Conservation (phyloP, 2,113 vertebrate species). For the Scatophagus argus region DNA sequence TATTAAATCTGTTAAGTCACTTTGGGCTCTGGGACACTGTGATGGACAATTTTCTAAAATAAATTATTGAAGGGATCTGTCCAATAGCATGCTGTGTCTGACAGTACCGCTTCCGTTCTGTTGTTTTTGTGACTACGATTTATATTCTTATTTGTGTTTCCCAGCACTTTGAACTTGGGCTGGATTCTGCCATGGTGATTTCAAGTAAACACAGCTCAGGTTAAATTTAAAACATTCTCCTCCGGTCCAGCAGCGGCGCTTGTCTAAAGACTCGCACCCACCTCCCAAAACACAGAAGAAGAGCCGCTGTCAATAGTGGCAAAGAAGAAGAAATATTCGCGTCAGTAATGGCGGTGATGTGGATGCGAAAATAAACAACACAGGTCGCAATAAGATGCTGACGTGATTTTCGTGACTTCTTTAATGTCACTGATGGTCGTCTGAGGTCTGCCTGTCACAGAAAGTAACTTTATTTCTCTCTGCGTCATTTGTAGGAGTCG, state of each 20-base stretch:
- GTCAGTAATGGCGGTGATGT: conserved; percentile 35
- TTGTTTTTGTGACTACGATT: too few species aligned
- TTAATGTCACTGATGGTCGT: not conserved
- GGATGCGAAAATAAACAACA: conserved; percentile 22
- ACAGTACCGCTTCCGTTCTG: too few species aligned
- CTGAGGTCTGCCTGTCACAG: not conserved
- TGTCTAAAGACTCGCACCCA: fast-evolving
- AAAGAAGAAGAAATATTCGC: conserved; percentile 5
- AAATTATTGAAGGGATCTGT: too few species aligned
- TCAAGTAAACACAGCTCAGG: too few species aligned
- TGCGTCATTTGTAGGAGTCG: not conserved
- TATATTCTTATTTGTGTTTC: too few species aligned
- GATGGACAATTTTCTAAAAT: too few species aligned
- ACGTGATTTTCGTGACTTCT: fast-evolving
- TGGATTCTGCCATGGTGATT: too few species aligned
- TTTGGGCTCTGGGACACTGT: too few species aligned
- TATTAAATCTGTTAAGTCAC: too few species aligned
- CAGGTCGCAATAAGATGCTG: not conserved
- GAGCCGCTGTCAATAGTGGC: not conserved
- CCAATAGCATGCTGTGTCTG: too few species aligned
- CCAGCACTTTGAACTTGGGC: too few species aligned
- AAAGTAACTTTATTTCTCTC: not conserved
- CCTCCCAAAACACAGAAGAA: conserved; percentile 19
- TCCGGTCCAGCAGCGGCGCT: conserved; percentile 32
- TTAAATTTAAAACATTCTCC: not conserved